These are phyloP conservation scores for Apeltes quadracus DNA, from an alignment of 2,113 vertebrate species.

Conservation along the genomic window DNA sequence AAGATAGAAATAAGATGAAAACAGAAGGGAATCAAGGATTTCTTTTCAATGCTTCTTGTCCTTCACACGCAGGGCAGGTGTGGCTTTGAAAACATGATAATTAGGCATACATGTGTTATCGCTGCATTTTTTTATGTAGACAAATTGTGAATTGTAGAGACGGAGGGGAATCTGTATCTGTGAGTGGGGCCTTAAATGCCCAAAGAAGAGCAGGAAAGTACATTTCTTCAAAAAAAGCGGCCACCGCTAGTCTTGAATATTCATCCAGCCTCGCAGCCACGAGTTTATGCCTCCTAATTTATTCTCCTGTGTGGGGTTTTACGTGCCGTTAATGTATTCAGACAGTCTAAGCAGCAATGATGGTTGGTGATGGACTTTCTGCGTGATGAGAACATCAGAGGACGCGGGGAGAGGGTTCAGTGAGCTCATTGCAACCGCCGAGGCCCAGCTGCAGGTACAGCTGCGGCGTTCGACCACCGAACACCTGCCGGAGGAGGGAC, in stretches of 20 bases:
- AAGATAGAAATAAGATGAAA: too few relatives aligned
- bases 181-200: constrained; percentile 22
- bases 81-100: constrained; percentile 11
- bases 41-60: neutral
- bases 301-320: neutral
- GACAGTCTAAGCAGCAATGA: constrained; percentile 15
- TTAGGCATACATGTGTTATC: constrained; percentile 19
- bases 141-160: neutral
- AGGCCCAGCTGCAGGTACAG: constrained; percentile 63
- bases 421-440: constrained; percentile 40
- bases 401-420: constrained; percentile 25
- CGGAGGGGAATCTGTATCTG: constrained; percentile 1
- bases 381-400: constrained; percentile 23
- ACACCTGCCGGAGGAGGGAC: constrained; percentile 52
- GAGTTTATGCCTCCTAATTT: neutral
- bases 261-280: neutral
- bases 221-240: neutral
- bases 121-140: constrained; percentile 23
- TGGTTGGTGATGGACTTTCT: constrained; percentile 52
- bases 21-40: too few relatives aligned
- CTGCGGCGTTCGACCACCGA: constrained; percentile 48
- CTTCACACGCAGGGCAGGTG: neutral
- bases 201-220: constrained; percentile 20
- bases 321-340: constrained; percentile 7
- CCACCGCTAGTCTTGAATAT: neutral